These are phyloP conservation scores for Malurus elegans DNA, from an alignment of 2,113 vertebrate genomes.

Conservation along the genomic window DNA sequence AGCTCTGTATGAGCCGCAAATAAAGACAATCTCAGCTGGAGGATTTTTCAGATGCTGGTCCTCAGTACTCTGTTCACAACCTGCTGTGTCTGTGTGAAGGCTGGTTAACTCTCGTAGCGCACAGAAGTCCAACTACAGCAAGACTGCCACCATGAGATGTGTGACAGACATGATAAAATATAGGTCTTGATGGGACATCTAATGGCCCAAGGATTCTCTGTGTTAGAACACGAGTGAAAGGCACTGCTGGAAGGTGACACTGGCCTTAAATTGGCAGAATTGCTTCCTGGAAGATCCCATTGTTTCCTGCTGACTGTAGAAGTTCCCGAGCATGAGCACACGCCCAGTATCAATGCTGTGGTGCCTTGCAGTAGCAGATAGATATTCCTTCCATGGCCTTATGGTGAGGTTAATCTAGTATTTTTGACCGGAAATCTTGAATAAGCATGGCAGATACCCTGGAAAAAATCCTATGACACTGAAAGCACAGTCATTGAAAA, in stretches of 20 bases:
- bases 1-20: conserved; percentile 15
- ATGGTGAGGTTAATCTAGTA: not conserved
- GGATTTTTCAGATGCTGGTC: not conserved
- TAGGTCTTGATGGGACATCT: not conserved
- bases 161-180: not conserved
- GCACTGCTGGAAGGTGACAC: not conserved
- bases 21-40: not conserved
- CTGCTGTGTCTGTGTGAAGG: not conserved
- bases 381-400: not conserved
- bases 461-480: not conserved
- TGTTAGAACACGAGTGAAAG: not conserved
- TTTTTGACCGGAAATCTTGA: not conserved
- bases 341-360: rapidly evolving
- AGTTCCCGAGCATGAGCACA: not conserved
- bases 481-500: not conserved
- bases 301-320: not conserved
- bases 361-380: not conserved
- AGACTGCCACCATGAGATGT: not conserved
- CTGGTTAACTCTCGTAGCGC: not conserved
- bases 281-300: not conserved
- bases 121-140: not conserved
- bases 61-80: not conserved
- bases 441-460: not conserved
- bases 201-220: not conserved
- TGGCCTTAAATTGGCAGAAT: not conserved